Evolutionary conservation across 2,888 invertebrate genomes (phyloP).

Genomic region (Dinocampus coccinellae): DNA sequence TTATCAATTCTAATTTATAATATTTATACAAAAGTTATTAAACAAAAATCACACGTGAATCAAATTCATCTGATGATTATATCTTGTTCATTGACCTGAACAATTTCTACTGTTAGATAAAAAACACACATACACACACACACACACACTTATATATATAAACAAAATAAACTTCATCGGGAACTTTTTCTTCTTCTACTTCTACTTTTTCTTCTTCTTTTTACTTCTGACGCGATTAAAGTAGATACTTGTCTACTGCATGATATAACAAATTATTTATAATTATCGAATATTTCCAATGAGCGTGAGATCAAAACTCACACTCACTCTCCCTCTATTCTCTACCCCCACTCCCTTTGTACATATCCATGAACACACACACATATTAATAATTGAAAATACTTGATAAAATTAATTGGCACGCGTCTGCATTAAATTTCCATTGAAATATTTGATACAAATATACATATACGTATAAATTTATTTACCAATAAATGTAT

Average conservation of each 20-base stretch:
- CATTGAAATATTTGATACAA: neutral
- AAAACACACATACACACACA: too few relatives aligned
- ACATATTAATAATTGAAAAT: neutral
- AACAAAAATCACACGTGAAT: neutral
- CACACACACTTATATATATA: neutral
- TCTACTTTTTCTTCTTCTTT: neutral
- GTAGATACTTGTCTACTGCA: neutral
- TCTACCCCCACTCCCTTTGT: too few relatives aligned
- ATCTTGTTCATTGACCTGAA: constrained; percentile 9
- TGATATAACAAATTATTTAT: too few relatives aligned
- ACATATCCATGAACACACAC: neutral
- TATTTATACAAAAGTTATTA: neutral
- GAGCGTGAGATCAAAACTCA: neutral
- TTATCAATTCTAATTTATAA: neutral
- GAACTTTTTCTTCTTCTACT: neutral
- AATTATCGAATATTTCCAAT: neutral
- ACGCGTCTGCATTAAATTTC: constrained; percentile 26
- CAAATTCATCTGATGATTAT: neutral
- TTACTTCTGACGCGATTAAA: neutral
- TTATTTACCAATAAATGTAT: too few relatives aligned
- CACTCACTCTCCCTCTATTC: too few relatives aligned
- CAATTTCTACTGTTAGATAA: neutral
- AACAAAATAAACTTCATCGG: neutral
- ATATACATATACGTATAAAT: constrained; percentile 17
- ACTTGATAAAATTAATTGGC: constrained; percentile 40